Base-by-base conservation (phyloP, 2,113 vertebrate species). In the Saguinus midas region DNA sequence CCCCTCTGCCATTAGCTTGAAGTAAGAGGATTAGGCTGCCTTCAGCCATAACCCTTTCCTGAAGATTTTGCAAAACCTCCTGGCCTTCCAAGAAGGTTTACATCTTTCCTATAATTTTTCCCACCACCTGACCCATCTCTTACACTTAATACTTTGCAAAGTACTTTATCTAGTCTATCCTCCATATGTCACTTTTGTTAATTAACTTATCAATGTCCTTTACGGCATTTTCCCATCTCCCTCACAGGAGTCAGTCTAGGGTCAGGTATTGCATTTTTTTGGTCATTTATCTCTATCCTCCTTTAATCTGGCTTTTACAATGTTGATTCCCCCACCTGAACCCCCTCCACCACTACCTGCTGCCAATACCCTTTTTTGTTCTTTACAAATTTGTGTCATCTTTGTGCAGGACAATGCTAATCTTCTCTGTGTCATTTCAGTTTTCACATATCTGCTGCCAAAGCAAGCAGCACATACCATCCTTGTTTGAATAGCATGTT, bases 301-400 rank as follows among this genome's bases (percentile, higher is more conserved):
- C 70, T 96, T 84, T 91, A 40, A 92, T 81, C 37, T 66, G 66
- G 6, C n/a, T 80, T 94, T 86, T n/a, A 57, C 64, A 50, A 82
- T 25, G 20, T 75, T 17, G n/a, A 72, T 88, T 1, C 13, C 18
- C 57, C 6, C 3, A 8, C 64, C 29, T 17, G 32, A 27, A 13
- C 48, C 25, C 8, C 8, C 9, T 64, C 61, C 27, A 64, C 61
- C 27, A 32, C 13, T 2, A 64, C 61, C 61, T 5, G 13, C 61
- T 6, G 29, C 61, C 61, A 64, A n/a, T 20, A 50, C 14, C 35
- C 2, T 43, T 57, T 61, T 23, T 55, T n/a, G n/a, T 68, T 13
- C 17, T 20, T 70, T 58, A 43, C 13, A 6, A 58, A 84, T 80
- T 57, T 95, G 2, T 72, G 8, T 58, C 40, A 81, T 61, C 55